Percentiles rank a stretch among this genome's conserved stretches.
These are phyloP conservation scores for Pocillopora grandis DNA, from an alignment of 92 coral and sea anemone genomes.

Conservation along the genomic window DNA sequence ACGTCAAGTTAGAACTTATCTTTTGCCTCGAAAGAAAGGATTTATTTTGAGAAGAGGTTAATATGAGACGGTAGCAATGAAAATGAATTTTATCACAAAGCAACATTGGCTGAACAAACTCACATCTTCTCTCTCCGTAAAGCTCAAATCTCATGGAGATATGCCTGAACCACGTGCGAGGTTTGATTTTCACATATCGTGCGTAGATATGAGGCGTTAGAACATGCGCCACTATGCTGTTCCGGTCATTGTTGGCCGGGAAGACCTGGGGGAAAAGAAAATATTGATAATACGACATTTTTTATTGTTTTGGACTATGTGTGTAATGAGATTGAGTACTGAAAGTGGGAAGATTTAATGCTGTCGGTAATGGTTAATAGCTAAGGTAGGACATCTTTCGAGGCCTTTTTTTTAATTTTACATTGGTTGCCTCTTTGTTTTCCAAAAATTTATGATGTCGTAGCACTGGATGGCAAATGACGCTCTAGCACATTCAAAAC, in stretches of 20 bases:
- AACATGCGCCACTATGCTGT: slow-evolving; percentile 75
- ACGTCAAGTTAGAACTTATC: not conserved
- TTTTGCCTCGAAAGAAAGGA: not conserved
- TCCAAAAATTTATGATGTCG: too few species aligned
- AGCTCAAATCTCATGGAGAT: slow-evolving; percentile 80
- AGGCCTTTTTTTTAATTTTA: too few species aligned
- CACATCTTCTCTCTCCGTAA: slow-evolving; percentile 66
- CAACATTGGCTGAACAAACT: not conserved
- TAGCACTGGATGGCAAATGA: too few species aligned
- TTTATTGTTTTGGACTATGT: not conserved
- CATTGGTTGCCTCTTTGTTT: too few species aligned
- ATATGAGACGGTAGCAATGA: not conserved
- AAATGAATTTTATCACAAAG: not conserved
- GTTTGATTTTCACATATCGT: slow-evolving; percentile 60
- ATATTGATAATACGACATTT: not conserved
- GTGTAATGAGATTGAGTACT: not conserved
- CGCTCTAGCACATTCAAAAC: too few species aligned
- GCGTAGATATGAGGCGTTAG: slow-evolving; percentile 69
- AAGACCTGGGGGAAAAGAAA: slow-evolving; percentile 56
- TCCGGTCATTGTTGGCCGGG: slow-evolving; percentile 79
- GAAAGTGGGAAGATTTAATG: not conserved
- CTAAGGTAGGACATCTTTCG: too few species aligned
- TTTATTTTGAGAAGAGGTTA: not conserved
- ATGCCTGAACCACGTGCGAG: slow-evolving; percentile 69
- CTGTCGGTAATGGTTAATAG: too few species aligned